Evolutionary conservation across 2,888 invertebrate species (phyloP).

Genomic region (Perizoma flavofasciatum): DNA sequence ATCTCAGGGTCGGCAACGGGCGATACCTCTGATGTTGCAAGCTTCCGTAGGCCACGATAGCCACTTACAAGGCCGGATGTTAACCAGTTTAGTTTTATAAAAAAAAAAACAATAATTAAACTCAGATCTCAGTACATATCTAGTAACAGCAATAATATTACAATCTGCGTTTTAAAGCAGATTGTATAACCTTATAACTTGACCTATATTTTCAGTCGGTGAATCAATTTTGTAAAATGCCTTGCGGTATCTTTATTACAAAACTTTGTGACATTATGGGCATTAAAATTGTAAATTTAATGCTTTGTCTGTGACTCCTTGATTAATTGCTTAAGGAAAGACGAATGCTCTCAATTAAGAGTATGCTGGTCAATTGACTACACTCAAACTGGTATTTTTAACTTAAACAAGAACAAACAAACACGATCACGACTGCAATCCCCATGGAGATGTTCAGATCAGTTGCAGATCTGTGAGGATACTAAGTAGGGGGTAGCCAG

Average conservation of each 20-base stretch:
- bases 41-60: too few relatives aligned
- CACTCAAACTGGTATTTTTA: not conserved
- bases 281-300: too few relatives aligned
- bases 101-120: too few relatives aligned
- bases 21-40: too few relatives aligned
- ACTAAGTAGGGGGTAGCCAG: too few relatives aligned
- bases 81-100: too few relatives aligned
- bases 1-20: too few relatives aligned
- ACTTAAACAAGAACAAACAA: not conserved
- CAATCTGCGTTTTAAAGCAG: constrained; percentile 9
- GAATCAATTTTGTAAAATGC: constrained; percentile 43
- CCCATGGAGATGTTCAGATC: too few relatives aligned
- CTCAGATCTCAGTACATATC: constrained; percentile 14
- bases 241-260: constrained; percentile 34
- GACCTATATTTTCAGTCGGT: constrained; percentile 45
- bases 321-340: constrained; percentile 15
- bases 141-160: constrained; percentile 17
- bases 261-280: constrained; percentile 31
- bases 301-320: constrained; percentile 24
- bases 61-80: too few relatives aligned
- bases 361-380: not conserved
- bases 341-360: not conserved
- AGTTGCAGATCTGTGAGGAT: too few relatives aligned
- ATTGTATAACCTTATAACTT: constrained; percentile 30
- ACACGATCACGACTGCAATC: too few relatives aligned